A percentile compares a stretch with the other conserved stretches of the same genome.
These are phyloP conservation scores for Celastrina argiolus DNA, from an alignment of 2,888 invertebrate species.

Conservation along the genomic window DNA sequence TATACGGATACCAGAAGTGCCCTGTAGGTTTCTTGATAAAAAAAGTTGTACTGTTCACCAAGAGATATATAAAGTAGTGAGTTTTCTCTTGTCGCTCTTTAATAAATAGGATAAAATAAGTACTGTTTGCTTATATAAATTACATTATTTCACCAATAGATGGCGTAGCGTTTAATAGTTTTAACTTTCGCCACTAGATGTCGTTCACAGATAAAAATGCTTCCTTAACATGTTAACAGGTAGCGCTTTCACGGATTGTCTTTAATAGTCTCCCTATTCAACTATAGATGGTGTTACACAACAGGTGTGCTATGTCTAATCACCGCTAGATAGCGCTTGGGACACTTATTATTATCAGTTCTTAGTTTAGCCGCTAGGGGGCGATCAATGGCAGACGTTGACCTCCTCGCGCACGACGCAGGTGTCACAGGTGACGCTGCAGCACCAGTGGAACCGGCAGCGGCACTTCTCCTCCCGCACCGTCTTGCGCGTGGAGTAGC, in stretches of 20 bases:
- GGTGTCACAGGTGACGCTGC: constrained; percentile 93
- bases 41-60: too few species aligned
- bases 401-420: constrained; percentile 87
- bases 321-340: neutral
- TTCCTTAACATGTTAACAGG: neutral
- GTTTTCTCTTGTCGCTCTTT: too few species aligned
- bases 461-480: constrained; percentile 89
- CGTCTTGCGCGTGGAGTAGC: constrained; percentile 91
- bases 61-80: too few species aligned
- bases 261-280: neutral
- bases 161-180: neutral
- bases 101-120: too few species aligned
- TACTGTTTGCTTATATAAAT: too few species aligned
- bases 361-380: neutral
- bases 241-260: neutral
- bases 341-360: too few species aligned
- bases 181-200: neutral
- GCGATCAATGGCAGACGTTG: constrained; percentile 86
- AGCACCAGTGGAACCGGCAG: constrained; percentile 98
- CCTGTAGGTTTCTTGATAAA: too few species aligned
- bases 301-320: neutral
- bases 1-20: too few species aligned
- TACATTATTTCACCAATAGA: neutral
- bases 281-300: neutral
- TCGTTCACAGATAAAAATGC: neutral